These are phyloP conservation scores for Dissostichus mawsoni DNA, from an alignment of 2,113 vertebrate species.

Conservation along the genomic window DNA sequence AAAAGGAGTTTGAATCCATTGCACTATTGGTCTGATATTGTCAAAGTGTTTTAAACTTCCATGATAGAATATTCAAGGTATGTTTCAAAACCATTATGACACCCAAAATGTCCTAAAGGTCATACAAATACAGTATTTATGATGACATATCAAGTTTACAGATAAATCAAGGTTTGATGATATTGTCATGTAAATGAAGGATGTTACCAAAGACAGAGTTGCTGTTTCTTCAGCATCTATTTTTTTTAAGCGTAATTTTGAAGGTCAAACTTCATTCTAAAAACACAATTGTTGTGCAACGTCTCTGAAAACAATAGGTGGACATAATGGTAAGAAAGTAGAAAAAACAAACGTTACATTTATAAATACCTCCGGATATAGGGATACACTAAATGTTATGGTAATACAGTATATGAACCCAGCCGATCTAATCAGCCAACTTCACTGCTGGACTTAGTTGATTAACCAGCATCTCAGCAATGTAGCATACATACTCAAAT, in stretches of 20 bases:
- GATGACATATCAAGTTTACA: background rate
- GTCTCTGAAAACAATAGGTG: background rate
- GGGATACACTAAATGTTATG: background rate
- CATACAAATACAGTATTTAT: background rate
- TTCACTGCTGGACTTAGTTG: background rate
- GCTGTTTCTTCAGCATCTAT: background rate
- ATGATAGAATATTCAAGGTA: background rate
- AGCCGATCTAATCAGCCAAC: background rate
- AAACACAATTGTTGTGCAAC: background rate
- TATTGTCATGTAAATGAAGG: background rate
- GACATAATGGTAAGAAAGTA: background rate
- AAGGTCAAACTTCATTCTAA: background rate
- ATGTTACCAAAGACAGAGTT: background rate
- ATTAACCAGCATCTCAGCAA: background rate
- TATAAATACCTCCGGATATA: background rate
- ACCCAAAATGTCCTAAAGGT: background rate
- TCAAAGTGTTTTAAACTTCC: background rate
- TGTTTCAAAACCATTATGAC: background rate
- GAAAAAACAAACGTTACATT: background rate
- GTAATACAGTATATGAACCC: too few relatives aligned
- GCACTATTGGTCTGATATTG: constrained; percentile 4
- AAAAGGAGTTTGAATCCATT: constrained; percentile 79
- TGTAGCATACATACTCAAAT: background rate
- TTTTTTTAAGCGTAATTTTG: background rate
- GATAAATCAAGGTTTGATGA: background rate